Percentiles rank a stretch among this genome's conserved stretches.
Conservation (phyloP, 1,140 invertebrate species). For the Drosophila micromelanica region DNA sequence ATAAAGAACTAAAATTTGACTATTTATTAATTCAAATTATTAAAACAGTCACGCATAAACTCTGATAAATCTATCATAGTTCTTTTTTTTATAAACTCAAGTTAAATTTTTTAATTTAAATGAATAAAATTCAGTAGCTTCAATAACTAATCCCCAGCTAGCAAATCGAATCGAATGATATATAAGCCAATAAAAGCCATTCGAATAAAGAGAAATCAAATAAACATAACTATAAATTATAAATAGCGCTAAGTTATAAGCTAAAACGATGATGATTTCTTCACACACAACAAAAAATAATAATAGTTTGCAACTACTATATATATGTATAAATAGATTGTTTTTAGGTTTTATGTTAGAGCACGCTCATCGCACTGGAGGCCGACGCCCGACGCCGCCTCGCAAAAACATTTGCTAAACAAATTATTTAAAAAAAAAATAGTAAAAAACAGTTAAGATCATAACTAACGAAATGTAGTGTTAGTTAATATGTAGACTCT, state of each 20-base stretch:
- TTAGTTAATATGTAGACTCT: constrained; percentile 61
- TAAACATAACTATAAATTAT: constrained; percentile 61
- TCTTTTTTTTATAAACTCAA: neutral
- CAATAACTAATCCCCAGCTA: constrained; percentile 9
- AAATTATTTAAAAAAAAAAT: constrained; percentile 30
- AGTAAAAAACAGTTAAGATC: constrained; percentile 38
- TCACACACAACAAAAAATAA: constrained; percentile 33
- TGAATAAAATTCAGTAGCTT: constrained; percentile 11
- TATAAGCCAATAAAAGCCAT: constrained; percentile 43
- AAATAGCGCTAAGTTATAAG: constrained; percentile 63
- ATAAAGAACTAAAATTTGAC: neutral
- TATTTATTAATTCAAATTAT: neutral
- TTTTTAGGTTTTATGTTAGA: constrained; percentile 55
- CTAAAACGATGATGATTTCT: constrained; percentile 41
- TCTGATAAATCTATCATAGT: neutral
- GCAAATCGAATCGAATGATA: constrained; percentile 25
- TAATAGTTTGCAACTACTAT: constrained; percentile 25
- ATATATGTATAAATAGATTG: constrained; percentile 51
- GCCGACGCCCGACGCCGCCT: constrained; percentile 14
- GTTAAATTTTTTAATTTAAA: neutral
- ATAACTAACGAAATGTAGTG: constrained; percentile 42
- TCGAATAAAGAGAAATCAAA: constrained; percentile 35
- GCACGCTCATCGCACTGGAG: constrained; percentile 69
- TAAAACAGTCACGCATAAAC: neutral
- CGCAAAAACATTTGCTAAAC: constrained; percentile 28